Evolutionary conservation across 2,888 invertebrate species (phyloP).

Genomic region (Timandra comae): DNA sequence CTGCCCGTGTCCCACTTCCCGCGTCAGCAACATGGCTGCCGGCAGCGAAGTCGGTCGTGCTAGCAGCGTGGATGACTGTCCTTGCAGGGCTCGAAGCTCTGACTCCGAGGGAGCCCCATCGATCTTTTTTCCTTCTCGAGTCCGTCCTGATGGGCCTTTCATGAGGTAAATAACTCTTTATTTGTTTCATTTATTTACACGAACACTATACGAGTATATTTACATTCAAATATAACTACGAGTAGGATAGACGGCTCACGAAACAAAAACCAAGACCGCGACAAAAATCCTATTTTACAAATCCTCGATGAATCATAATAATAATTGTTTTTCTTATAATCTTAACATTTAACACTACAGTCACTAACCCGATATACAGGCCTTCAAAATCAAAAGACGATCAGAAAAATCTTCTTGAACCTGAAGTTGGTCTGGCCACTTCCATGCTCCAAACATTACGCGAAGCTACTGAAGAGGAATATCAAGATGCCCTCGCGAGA

Average conservation of each 20-base stretch:
- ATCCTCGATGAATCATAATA: too few relatives aligned
- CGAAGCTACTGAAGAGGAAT: conserved; percentile 61
- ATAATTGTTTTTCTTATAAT: too few relatives aligned
- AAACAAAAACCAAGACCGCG: too few relatives aligned
- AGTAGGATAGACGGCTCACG: too few relatives aligned
- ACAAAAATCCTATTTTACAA: too few relatives aligned
- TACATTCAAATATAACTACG: too few relatives aligned
- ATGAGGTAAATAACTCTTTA: too few relatives aligned
- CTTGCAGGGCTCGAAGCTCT: conserved; percentile 31
- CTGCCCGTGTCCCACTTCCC: conserved; percentile 46
- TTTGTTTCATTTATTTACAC: too few relatives aligned
- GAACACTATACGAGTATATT: too few relatives aligned
- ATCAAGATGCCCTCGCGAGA: conserved; percentile 54
- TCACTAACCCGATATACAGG: too few relatives aligned
- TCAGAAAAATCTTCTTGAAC: conserved; percentile 51
- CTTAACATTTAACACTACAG: too few relatives aligned
- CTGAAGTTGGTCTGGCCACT: conserved; percentile 61
- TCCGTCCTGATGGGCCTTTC: conserved; percentile 31
- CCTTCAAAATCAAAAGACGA: conserved; percentile 36
- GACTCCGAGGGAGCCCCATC: conserved; percentile 54
- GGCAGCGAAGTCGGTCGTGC: conserved; percentile 9
- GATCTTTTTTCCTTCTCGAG: conserved; percentile 36
- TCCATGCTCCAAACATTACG: conserved; percentile 59
- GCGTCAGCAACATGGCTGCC: conserved; percentile 8
- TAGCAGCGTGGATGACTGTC: conserved; percentile 32